These are phyloP conservation scores for Sebastolobus alascanus DNA, from an alignment of 2,797 vertebrate species.

Conservation along the genomic window DNA sequence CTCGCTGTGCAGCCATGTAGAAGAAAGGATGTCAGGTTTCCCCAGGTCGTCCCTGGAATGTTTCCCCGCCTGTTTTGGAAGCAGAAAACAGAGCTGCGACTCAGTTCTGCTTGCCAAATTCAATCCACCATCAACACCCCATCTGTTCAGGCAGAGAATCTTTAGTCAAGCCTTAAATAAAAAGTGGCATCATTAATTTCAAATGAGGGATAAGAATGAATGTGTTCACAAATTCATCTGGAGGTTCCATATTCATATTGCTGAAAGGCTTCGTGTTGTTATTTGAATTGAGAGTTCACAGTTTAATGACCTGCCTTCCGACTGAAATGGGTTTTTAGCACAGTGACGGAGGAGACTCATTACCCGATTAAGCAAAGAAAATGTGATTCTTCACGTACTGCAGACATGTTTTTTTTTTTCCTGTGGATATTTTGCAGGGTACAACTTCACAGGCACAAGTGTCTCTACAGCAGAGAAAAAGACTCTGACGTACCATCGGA, in stretches of 20 bases:
- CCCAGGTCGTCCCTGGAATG: slow-evolving; percentile 64
- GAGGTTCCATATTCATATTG: not conserved
- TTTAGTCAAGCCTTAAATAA: slow-evolving; percentile 41
- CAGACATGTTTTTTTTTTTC: slow-evolving; percentile 30
- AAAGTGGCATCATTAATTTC: slow-evolving; percentile 36
- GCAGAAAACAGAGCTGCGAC: slow-evolving; percentile 41
- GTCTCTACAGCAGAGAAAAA: slow-evolving; percentile 86
- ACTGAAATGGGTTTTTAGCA: slow-evolving; percentile 28
- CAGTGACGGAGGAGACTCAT: slow-evolving; percentile 35
- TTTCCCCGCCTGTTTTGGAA: slow-evolving; percentile 46
- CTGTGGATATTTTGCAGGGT: slow-evolving; percentile 85
- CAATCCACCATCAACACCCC: slow-evolving; percentile 40
- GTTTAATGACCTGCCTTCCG: slow-evolving; percentile 30
- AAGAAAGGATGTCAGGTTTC: slow-evolving; percentile 71
- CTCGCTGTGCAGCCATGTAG: slow-evolving; percentile 55
- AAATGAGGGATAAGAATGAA: slow-evolving; percentile 20
- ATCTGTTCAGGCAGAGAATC: slow-evolving; percentile 53
- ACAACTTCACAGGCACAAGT: slow-evolving; percentile 90
- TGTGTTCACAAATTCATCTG: slow-evolving; percentile 30
- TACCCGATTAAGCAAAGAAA: slow-evolving; percentile 19
- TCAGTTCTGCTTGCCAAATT: slow-evolving; percentile 56
- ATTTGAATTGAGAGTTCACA: not conserved
- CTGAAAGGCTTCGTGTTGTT: slow-evolving; percentile 10
- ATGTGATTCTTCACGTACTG: slow-evolving; percentile 20
- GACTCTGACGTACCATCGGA: slow-evolving; percentile 95